Conservation (phyloP, 2,888 invertebrate species). For the Shargacucullia verbasci region DNA sequence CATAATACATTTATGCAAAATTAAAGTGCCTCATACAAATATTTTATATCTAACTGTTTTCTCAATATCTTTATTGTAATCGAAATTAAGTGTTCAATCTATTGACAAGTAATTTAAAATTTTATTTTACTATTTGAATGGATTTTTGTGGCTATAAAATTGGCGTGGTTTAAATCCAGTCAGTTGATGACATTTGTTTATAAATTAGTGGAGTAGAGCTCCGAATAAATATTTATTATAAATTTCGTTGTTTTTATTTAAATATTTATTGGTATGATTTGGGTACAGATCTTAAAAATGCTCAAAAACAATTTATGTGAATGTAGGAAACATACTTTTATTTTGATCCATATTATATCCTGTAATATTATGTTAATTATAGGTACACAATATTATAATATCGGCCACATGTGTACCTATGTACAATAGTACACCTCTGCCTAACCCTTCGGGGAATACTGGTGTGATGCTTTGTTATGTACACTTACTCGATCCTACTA, state of each 20-base stretch:
- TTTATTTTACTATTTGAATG: slow-evolving; percentile 42
- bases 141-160: slow-evolving; percentile 49
- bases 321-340: too few species aligned
- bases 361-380: too few species aligned
- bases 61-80: slow-evolving; percentile 41
- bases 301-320: too few species aligned
- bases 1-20: slow-evolving; percentile 33
- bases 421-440: too few species aligned
- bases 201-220: slow-evolving; percentile 72
- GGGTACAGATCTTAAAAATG: too few species aligned
- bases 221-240: slow-evolving; percentile 75
- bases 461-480: too few species aligned
- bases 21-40: slow-evolving; percentile 37
- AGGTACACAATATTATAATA: too few species aligned
- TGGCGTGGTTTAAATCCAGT: slow-evolving; percentile 47
- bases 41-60: slow-evolving; percentile 12
- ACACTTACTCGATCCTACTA: too few species aligned
- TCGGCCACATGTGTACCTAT: too few species aligned
- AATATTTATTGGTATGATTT: too few species aligned
- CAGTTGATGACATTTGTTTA: slow-evolving; percentile 48
- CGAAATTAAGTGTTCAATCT: slow-evolving; percentile 62
- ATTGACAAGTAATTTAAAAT: slow-evolving; percentile 54
- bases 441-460: too few species aligned
- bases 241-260: slow-evolving; percentile 25
- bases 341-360: too few species aligned